Conservation (phyloP, 2,797 vertebrate genomes). For the Poeciliopsis paucimaculata region DNA sequence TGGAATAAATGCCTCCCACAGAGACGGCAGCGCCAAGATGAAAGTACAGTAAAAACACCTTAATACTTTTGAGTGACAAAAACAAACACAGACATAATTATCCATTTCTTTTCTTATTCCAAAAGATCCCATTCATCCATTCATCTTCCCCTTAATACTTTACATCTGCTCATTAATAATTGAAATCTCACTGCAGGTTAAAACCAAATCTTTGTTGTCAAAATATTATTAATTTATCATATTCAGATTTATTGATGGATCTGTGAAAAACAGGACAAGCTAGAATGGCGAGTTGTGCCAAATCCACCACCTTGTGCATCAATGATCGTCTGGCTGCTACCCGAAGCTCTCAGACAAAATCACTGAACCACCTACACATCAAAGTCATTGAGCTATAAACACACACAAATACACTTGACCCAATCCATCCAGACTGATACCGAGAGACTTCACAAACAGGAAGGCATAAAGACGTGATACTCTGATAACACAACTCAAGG, state of each 20-base stretch:
- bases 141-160: conserved; percentile 23
- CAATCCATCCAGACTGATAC: conserved; percentile 50
- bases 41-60: conserved; percentile 52
- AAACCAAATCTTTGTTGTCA: conserved; percentile 34
- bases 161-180: conserved; percentile 58
- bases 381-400: conserved; percentile 37
- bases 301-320: conserved; percentile 13
- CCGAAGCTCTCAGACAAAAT: conserved; percentile 49
- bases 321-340: conserved; percentile 7
- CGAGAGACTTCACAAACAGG: conserved; percentile 42
- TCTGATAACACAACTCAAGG: conserved; percentile 54
- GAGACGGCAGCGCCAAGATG: conserved; percentile 40
- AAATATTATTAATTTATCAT: conserved; percentile 27
- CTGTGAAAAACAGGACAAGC: conserved; percentile 5
- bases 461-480: conserved; percentile 42
- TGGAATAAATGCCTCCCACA: conserved; percentile 62
- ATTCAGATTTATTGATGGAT: conserved; percentile 5
- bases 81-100: conserved; percentile 48
- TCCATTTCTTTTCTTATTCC: conserved; percentile 39
- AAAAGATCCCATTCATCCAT: conserved; percentile 2
- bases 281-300: conserved; percentile 13
- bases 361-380: conserved; percentile 42
- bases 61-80: conserved; percentile 56
- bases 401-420: conserved; percentile 35
- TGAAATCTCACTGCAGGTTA: conserved; percentile 22